Evolutionary conservation across 2,888 invertebrate species (phyloP).

Genomic region (Neocrepidodera transversa): DNA sequence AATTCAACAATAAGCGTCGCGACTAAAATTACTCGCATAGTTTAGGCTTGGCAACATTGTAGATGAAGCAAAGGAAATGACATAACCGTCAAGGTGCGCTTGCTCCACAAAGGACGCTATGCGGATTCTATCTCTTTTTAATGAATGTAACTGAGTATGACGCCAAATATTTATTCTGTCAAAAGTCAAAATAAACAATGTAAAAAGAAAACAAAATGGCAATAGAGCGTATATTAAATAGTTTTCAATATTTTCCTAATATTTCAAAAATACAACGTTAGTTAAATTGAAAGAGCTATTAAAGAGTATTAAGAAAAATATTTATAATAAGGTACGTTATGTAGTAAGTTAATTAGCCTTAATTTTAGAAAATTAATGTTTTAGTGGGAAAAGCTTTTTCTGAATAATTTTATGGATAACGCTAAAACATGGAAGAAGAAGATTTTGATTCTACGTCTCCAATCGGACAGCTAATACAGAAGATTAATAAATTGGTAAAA

Average conservation of each 20-base stretch:
- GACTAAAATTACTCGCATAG: not conserved
- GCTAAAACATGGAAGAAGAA: constrained; percentile 36
- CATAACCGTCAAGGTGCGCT: constrained; percentile 1
- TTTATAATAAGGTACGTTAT: not conserved
- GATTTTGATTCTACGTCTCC: constrained; percentile 37
- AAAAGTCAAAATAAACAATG: constrained; percentile 4
- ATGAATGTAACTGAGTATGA: not conserved
- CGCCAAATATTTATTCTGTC: not conserved
- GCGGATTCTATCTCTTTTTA: constrained; percentile 6
- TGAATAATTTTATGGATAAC: not conserved
- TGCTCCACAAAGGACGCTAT: constrained; percentile 4
- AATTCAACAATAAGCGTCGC: too few relatives aligned
- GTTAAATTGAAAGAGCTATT: not conserved
- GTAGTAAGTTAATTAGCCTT: not conserved
- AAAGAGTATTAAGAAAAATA: not conserved
- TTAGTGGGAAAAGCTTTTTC: not conserved
- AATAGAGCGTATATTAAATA: constrained; percentile 20
- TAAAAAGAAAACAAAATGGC: constrained; percentile 32
- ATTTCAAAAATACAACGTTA: not conserved
- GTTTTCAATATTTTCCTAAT: constrained; percentile 1
- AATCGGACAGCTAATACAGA: constrained; percentile 48
- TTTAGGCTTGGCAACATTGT: constrained; percentile 7
- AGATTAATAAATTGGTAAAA: constrained; percentile 50
- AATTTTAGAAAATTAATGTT: not conserved
- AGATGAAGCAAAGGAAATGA: constrained; percentile 5